phyloP scores from a whole-genome alignment of 92 coral and sea anemone genomes.

The Heteractis magnifica region DNA sequence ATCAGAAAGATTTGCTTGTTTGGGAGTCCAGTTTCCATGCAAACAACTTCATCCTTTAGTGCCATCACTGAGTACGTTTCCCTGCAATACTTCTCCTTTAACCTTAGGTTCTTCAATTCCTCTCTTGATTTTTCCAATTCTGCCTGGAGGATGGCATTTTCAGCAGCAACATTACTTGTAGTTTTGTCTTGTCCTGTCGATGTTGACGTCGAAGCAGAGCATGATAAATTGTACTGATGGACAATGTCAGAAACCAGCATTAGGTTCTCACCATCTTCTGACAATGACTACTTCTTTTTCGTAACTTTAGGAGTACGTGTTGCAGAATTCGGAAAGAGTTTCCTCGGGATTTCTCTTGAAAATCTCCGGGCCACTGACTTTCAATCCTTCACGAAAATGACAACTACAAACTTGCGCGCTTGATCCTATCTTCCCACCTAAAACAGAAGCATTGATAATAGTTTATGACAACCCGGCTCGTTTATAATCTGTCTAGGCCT shows the following conservation, averaged over 20 bases:
- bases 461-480: too few species aligned
- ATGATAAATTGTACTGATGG: neutral
- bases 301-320: slow-evolving; percentile 8
- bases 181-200: neutral
- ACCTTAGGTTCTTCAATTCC: slow-evolving; percentile 19
- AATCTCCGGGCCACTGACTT: neutral
- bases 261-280: neutral
- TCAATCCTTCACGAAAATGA: neutral
- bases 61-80: slow-evolving; percentile 12
- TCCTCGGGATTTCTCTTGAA: neutral
- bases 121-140: slow-evolving; percentile 20
- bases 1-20: slow-evolving; percentile 20
- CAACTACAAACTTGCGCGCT: neutral
- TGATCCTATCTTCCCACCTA: neutral
- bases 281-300: neutral
- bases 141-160: slow-evolving; percentile 25
- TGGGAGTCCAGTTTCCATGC: neutral
- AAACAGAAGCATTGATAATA: too few species aligned
- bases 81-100: slow-evolving; percentile 27
- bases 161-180: slow-evolving; percentile 8
- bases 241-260: slow-evolving; percentile 1
- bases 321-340: neutral
- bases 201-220: neutral
- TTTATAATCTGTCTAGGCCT: too few species aligned
- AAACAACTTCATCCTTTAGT: slow-evolving; percentile 4